These are phyloP conservation scores for Ganaspis sp. DNA, from an alignment of 1,140 invertebrate genomes.

Conservation along the genomic window DNA sequence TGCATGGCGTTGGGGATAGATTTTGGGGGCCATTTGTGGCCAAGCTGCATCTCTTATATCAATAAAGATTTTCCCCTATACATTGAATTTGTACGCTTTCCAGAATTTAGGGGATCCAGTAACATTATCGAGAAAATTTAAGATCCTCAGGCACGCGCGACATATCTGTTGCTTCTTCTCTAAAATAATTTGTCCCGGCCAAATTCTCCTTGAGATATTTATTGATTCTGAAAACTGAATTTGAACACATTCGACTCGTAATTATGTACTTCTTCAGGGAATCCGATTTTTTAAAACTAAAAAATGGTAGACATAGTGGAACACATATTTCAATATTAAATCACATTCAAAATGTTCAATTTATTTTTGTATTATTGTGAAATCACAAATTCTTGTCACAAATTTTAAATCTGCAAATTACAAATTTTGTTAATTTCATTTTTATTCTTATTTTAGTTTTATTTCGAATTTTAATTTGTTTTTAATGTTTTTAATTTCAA, in stretches of 20 bases:
- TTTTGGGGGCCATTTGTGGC: neutral
- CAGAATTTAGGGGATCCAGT: neutral
- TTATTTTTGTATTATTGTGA: no score
- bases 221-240: neutral
- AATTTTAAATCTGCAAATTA: no score
- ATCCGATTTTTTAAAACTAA: no score
- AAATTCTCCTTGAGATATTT: neutral
- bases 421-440: no score
- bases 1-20: neutral
- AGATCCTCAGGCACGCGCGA: neutral
- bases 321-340: no score
- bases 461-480: no score
- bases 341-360: no score
- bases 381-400: no score
- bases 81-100: neutral
- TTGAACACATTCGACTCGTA: neutral
- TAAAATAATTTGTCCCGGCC: neutral
- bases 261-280: no score
- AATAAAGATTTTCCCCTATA: neutral
- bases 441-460: no score
- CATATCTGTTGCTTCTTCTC: neutral
- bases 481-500: no score
- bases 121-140: constrained; percentile 8
- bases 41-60: constrained; percentile 13
- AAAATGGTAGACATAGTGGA: no score